These are phyloP conservation scores for Heterotis niloticus DNA, from an alignment of 2,113 vertebrate genomes.

Conservation along the genomic window DNA sequence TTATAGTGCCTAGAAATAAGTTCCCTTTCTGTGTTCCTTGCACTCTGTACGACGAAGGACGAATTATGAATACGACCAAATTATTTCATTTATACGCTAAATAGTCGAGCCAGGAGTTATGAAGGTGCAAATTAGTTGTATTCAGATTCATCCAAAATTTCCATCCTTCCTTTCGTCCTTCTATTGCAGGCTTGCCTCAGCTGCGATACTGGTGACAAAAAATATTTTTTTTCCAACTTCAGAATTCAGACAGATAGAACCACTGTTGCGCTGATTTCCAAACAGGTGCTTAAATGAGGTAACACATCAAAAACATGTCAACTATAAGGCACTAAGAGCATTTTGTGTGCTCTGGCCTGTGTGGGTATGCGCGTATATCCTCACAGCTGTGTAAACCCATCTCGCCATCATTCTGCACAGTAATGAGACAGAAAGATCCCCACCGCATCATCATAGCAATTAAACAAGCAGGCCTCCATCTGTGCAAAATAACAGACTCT, in stretches of 20 bases:
- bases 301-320: slow-evolving; percentile 52
- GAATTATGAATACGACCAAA: too few species aligned
- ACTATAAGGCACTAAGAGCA: slow-evolving; percentile 47
- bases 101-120: too few species aligned
- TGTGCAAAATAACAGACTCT: slow-evolving; percentile 43
- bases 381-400: slow-evolving; percentile 34
- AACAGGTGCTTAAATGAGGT: slow-evolving; percentile 49
- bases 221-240: background rate
- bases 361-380: slow-evolving; percentile 30
- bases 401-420: slow-evolving; percentile 28
- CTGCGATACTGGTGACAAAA: background rate
- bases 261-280: slow-evolving; percentile 41
- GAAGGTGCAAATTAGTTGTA: too few species aligned
- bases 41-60: slow-evolving; percentile 29
- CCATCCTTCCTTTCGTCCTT: too few species aligned
- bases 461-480: slow-evolving; percentile 38
- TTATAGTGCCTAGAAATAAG: too few species aligned
- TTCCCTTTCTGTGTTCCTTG: slow-evolving; percentile 21
- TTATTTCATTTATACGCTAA: too few species aligned
- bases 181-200: too few species aligned
- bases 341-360: slow-evolving; percentile 42
- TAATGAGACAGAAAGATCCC: slow-evolving; percentile 32
- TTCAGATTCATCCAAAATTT: too few species aligned
- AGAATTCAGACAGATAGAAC: slow-evolving; percentile 12
- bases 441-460: slow-evolving; percentile 43